phyloP scores from a whole-genome alignment of 2,888 invertebrate genomes.

The Rhagophthalmus giganteus region DNA sequence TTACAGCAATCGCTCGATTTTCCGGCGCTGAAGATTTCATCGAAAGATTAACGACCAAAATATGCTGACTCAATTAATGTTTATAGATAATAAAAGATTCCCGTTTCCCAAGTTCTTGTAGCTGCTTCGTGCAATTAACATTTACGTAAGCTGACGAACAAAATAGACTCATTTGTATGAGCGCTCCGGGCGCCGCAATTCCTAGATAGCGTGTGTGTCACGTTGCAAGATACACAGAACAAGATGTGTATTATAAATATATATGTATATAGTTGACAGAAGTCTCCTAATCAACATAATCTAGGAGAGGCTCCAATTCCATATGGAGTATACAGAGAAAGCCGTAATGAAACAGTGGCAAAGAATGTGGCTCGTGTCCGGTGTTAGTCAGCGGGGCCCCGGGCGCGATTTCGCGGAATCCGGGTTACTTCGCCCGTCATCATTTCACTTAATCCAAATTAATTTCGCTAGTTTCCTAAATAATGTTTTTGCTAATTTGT shows the following conservation, averaged over 20 bases:
- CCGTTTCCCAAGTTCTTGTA: conserved; percentile 2
- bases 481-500: neutral
- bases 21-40: neutral
- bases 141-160: conserved; percentile 2
- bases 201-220: conserved; percentile 1
- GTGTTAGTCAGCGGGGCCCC: conserved; percentile 31
- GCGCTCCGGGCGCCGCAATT: neutral
- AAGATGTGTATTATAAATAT: no score
- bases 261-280: neutral
- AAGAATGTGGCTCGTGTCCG: conserved; percentile 33
- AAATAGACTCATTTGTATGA: conserved; percentile 2
- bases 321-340: conserved; percentile 12
- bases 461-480: conserved; percentile 3
- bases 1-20: neutral
- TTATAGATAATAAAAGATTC: neutral
- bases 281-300: conserved; percentile 1
- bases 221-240: neutral
- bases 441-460: conserved; percentile 13
- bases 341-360: conserved; percentile 27
- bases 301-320: conserved; percentile 1
- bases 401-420: conserved; percentile 22
- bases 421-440: conserved; percentile 29
- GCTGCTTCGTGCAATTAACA: conserved; percentile 4
- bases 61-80: neutral
- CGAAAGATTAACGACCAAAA: neutral